Base-by-base conservation (phyloP, 1,140 invertebrate genomes). In the Drosophila bipectinata region DNA sequence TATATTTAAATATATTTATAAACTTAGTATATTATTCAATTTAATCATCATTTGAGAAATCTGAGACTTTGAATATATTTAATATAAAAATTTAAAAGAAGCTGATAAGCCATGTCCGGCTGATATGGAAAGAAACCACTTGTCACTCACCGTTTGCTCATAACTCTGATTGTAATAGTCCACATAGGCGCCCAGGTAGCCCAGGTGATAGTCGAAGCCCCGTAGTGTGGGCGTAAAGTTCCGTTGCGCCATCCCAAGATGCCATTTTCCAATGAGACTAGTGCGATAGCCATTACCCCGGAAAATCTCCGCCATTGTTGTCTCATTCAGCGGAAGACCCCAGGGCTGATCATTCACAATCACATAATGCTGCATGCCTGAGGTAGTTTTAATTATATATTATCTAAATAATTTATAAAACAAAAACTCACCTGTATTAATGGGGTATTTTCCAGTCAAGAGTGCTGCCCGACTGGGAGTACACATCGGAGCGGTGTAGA, bases 201-300 rank as follows among this genome's bases (percentile, higher is more conserved):
- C 97, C 89, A 95, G 96, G 90, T 97, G 96, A 1, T 94, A 93
- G 68, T 97, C 95, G 83, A 98, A 98, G 7, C 97, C 97, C 21
- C 97, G 93, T 41, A 92, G 93, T 0, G 94, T 95, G 1, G 97
- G 97, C 4, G 96, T 95, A 80, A 95, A 97, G 57, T 94, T 94
- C 18, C 92, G 93, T 28, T 93, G 93, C 62, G 94, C 94, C 77
- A 93, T 95, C 1, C 97, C 97, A 51, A 97, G 92, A 85, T 98
- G 97, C 97, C 97, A 98, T 93, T 98, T 98, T 10, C 98, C 98
- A 15, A 98, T 93, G 10, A 96, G 93, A 90, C 96, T 95, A 0
- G 96, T 98, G 4, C 92, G 91, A 90, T 98, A 98, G 0, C 97
- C 97, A 0, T 94, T 84, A 41, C 95, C 93, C 83, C 94, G 94